A percentile compares a stretch with the other conserved stretches of the same genome.
Evolutionary conservation across 2,113 vertebrate genomes (phyloP).

Genomic region (Chinchilla lanigera): DNA sequence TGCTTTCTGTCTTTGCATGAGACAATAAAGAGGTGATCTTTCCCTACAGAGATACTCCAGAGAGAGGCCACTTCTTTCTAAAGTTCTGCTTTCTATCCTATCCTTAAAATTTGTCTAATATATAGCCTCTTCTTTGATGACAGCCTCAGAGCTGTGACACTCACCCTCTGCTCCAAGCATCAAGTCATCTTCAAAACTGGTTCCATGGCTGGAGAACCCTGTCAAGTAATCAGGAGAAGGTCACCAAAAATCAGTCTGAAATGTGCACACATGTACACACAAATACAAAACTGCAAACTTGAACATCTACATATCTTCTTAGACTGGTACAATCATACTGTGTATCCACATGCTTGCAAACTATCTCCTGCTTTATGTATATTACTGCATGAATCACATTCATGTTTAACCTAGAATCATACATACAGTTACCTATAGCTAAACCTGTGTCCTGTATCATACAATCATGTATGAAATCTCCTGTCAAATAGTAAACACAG

Average conservation of each 20-base stretch:
- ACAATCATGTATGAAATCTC: not conserved
- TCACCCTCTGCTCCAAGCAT: constrained; percentile 93
- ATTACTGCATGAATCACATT: not conserved
- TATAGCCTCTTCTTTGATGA: not conserved
- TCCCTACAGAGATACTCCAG: not conserved
- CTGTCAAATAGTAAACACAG: not conserved
- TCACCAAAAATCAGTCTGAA: not conserved
- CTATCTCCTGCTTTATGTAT: not conserved
- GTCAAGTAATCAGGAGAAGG: not conserved
- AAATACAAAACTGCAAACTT: not conserved
- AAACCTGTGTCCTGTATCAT: not conserved
- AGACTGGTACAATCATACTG: not conserved
- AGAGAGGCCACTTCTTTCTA: not conserved
- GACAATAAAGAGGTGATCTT: not conserved
- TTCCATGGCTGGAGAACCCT: constrained; percentile 82
- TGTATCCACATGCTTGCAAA: not conserved
- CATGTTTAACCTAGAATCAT: not conserved
- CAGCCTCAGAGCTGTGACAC: not conserved
- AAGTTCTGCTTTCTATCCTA: not conserved
- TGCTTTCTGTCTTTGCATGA: not conserved
- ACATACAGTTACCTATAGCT: not conserved
- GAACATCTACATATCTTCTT: not conserved
- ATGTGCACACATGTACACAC: not conserved
- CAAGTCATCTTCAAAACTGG: constrained; percentile 91
- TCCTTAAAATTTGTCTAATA: not conserved